phyloP scores from a whole-genome alignment of 1,140 invertebrate genomes.

The Pseudoatta argentina region DNA sequence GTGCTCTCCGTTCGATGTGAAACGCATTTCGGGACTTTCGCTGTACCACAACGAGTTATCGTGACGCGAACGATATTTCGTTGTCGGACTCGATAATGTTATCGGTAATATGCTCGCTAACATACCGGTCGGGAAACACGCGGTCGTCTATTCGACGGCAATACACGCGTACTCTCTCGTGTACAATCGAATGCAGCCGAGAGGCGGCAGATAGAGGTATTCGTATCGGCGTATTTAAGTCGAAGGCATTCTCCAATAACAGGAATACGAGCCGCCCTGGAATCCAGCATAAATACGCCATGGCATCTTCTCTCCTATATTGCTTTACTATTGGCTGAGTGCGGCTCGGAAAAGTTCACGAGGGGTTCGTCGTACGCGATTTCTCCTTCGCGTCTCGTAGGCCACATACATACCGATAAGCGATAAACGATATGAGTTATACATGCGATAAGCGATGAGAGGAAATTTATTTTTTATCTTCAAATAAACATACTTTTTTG shows the following conservation, averaged over 20 bases:
- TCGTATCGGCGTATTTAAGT: conserved; percentile 73
- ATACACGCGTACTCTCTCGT: conserved; percentile 27
- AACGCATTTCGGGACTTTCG: neutral
- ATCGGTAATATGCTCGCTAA: conserved; percentile 47
- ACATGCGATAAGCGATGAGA: neutral
- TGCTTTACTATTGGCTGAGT: conserved; percentile 80
- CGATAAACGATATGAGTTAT: conserved; percentile 25
- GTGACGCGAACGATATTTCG: conserved; percentile 36
- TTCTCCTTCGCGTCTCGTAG: neutral
- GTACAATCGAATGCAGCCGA: conserved; percentile 33
- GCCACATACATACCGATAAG: neutral
- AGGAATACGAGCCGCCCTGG: conserved; percentile 76
- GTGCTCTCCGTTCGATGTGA: neutral
- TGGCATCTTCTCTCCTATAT: conserved; percentile 79
- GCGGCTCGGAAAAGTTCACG: conserved; percentile 76
- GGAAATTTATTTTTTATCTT: neutral
- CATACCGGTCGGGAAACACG: conserved; percentile 24
- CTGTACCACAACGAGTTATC: conserved; percentile 13
- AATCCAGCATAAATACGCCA: conserved; percentile 80
- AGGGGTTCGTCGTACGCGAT: conserved; percentile 34
- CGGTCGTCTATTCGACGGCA: conserved; percentile 25
- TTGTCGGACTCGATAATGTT: conserved; percentile 49
- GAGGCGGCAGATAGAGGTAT: conserved; percentile 7
- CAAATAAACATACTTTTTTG: neutral
- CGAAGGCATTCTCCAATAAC: conserved; percentile 82